Percentiles rank a stretch among this genome's conserved stretches.
These are phyloP conservation scores for Trachelus tabidus DNA, from an alignment of 2,888 invertebrate species.

Conservation along the genomic window DNA sequence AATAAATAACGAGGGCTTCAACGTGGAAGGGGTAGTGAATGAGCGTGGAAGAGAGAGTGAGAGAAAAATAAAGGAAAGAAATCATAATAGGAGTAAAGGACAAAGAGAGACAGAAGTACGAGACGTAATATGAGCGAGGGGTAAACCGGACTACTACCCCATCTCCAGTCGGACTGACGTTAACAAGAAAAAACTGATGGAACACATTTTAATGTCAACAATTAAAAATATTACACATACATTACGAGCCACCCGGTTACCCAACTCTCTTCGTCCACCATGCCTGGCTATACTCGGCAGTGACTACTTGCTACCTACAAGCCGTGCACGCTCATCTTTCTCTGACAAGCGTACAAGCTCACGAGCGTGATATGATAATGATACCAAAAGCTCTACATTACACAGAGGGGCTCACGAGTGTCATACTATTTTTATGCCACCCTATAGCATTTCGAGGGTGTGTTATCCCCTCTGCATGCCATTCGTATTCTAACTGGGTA, in stretches of 20 bases:
- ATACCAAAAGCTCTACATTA: slow-evolving; percentile 15
- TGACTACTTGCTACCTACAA: not conserved
- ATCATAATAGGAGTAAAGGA: not conserved
- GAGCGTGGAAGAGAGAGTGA: slow-evolving; percentile 20
- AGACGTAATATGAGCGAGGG: not conserved
- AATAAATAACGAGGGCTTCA: slow-evolving; percentile 63
- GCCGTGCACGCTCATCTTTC: slow-evolving; percentile 48
- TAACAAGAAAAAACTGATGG: slow-evolving; percentile 55
- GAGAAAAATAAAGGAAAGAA: slow-evolving; percentile 11
- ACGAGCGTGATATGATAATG: slow-evolving; percentile 24
- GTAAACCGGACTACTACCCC: not conserved
- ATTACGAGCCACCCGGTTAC: slow-evolving; percentile 34
- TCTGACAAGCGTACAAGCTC: slow-evolving; percentile 38
- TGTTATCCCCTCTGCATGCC: slow-evolving; percentile 7
- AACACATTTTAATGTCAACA: slow-evolving; percentile 66
- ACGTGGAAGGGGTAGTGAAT: slow-evolving; percentile 23
- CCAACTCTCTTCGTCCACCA: not conserved
- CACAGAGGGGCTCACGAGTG: slow-evolving; percentile 12
- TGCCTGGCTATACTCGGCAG: not conserved
- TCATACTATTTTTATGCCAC: slow-evolving; percentile 21
- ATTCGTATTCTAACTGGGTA: slow-evolving; percentile 11
- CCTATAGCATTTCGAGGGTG: slow-evolving; percentile 19
- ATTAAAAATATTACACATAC: slow-evolving; percentile 66
- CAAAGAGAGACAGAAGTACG: not conserved
- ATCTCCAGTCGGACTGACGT: slow-evolving; percentile 33